phyloP scores from a whole-genome alignment of 2,797 vertebrate species.

The Macropodus opercularis region DNA sequence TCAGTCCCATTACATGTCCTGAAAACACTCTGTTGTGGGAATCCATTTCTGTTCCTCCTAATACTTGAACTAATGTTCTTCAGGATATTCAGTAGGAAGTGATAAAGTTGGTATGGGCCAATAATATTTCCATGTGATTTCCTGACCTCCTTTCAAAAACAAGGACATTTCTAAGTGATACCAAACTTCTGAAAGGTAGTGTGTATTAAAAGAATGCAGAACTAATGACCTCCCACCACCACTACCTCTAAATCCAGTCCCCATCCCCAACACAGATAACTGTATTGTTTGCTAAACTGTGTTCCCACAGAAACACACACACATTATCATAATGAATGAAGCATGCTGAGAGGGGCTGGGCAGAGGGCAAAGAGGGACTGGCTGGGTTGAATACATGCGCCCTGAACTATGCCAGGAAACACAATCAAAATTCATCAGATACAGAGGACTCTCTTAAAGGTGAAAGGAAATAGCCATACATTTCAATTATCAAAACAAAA shows the following conservation, averaged over 20 bases:
- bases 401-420: constrained; percentile 66
- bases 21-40: not conserved
- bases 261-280: constrained; percentile 14
- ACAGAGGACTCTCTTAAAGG: constrained; percentile 48
- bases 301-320: constrained; percentile 70
- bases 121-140: too few relatives aligned
- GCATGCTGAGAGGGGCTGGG: constrained; percentile 69
- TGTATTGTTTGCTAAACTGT: constrained; percentile 74
- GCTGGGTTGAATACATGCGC: constrained; percentile 53
- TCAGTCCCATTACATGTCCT: not conserved
- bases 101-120: constrained; percentile 20
- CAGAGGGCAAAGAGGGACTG: constrained; percentile 36
- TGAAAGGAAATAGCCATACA: constrained; percentile 25
- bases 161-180: too few relatives aligned
- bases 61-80: constrained; percentile 2
- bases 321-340: constrained; percentile 81
- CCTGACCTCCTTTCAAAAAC: too few relatives aligned
- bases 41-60: constrained; percentile 10
- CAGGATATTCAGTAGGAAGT: constrained; percentile 17
- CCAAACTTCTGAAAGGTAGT: too few relatives aligned
- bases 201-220: not conserved
- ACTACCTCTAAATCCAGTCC: constrained; percentile 8
- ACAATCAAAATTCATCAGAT: constrained; percentile 65
- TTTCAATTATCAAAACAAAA: constrained; percentile 40
- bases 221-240: constrained; percentile 29